These are phyloP conservation scores for Scatophagus argus DNA, from an alignment of 2,113 vertebrate species.

Conservation along the genomic window DNA sequence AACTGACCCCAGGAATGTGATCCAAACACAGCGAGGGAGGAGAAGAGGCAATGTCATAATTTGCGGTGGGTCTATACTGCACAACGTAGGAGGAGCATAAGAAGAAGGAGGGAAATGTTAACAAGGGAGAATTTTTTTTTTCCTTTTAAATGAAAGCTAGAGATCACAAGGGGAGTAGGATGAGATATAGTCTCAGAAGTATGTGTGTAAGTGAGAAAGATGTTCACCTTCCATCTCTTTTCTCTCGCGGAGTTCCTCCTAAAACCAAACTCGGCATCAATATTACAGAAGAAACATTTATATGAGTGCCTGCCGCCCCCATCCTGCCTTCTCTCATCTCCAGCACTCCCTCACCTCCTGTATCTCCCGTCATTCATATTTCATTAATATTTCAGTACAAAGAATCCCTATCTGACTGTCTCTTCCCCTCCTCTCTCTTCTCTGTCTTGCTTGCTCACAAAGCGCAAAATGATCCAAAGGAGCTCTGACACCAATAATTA, in stretches of 20 bases:
- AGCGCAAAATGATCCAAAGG: conserved; percentile 64
- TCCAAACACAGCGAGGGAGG: neutral
- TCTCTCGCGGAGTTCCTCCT: conserved; percentile 10
- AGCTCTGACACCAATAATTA: conserved; percentile 74
- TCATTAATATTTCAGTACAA: conserved; percentile 70
- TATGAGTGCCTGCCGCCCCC: neutral
- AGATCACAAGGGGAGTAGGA: conserved; percentile 8
- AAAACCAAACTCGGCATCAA: conserved; percentile 51
- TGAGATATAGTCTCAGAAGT: neutral
- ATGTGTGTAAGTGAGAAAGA: conserved; percentile 3
- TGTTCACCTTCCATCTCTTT: conserved; percentile 31
- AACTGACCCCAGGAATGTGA: neutral
- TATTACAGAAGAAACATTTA: conserved; percentile 50
- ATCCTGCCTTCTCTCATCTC: neutral
- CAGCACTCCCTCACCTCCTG: neutral
- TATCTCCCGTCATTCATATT: conserved; percentile 55
- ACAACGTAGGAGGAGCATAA: neutral
- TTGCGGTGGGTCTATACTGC: neutral
- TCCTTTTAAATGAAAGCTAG: neutral
- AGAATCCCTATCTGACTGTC: conserved; percentile 37
- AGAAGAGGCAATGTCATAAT: neutral
- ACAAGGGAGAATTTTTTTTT: neutral
- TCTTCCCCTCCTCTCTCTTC: neutral
- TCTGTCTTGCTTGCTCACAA: conserved; percentile 30
- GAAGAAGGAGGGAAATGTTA: conserved; percentile 21